phyloP scores from a whole-genome alignment of 2,797 vertebrate species.

The Coreius guichenoti region DNA sequence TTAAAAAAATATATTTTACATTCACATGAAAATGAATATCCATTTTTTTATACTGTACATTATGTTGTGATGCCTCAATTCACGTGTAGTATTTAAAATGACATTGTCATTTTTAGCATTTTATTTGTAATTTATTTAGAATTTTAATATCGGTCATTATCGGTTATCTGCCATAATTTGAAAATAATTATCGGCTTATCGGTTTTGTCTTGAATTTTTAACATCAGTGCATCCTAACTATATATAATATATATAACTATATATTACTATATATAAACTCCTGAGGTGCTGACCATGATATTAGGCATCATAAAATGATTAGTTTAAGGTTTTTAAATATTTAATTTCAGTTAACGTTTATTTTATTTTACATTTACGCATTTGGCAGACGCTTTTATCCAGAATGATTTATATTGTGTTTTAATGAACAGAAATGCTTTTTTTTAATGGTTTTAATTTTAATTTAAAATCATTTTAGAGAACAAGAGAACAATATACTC shows the following conservation, averaged over 20 bases:
- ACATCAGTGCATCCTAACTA: not conserved
- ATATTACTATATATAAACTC: too few species aligned
- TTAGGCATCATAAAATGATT: not conserved
- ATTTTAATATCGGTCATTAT: not conserved
- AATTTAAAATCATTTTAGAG: not conserved
- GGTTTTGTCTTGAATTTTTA: not conserved
- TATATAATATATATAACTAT: not conserved
- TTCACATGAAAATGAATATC: not conserved
- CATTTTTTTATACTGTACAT: not conserved
- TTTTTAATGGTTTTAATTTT: not conserved
- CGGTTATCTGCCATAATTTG: not conserved
- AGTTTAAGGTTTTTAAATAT: not conserved
- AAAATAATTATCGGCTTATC: not conserved
- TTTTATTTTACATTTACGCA: not conserved
- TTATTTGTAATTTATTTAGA: not conserved
- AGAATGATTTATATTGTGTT: not conserved
- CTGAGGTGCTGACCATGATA: not conserved
- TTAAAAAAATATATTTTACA: too few species aligned
- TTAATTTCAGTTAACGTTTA: not conserved
- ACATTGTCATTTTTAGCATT: too few species aligned
- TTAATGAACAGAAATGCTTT: not conserved
- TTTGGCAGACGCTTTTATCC: not conserved
- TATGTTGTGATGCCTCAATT: too few species aligned
- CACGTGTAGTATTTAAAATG: too few species aligned
- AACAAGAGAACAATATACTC: constrained; percentile 44